Percentiles rank a stretch among this genome's conserved stretches.
Conservation (phyloP, 1,140 invertebrate species). For the Atta colombica region DNA sequence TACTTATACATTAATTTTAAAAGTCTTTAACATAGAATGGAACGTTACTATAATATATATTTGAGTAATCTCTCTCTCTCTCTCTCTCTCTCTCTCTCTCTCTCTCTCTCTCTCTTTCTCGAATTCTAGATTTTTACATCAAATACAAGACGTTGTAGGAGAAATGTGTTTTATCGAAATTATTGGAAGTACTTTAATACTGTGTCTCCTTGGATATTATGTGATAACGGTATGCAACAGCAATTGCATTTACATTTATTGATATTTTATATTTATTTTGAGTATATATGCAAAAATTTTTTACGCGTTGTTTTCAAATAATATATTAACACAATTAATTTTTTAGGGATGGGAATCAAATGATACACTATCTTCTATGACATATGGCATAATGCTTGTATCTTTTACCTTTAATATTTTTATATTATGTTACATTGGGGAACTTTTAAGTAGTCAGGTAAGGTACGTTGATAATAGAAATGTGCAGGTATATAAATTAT, state of each 20-base stretch:
- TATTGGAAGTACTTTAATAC: slow-evolving; percentile 77
- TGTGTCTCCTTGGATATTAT: slow-evolving; percentile 79
- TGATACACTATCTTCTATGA: slow-evolving; percentile 22
- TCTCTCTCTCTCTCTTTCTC: too few species aligned
- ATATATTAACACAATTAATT: background rate
- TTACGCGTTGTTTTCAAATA: too few species aligned
- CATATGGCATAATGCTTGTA: slow-evolving; percentile 61
- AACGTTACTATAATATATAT: background rate
- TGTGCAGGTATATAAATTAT: background rate
- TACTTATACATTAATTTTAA: background rate
- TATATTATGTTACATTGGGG: slow-evolving; percentile 77
- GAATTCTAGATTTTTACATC: slow-evolving; percentile 51
- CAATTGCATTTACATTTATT: background rate
- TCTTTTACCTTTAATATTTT: slow-evolving; percentile 75
- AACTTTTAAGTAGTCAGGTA: slow-evolving; percentile 73
- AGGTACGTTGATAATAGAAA: background rate
- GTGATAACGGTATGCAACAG: slow-evolving; percentile 72
- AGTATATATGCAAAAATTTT: slow-evolving; percentile 35
- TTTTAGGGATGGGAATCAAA: slow-evolving; percentile 62
- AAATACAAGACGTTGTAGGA: slow-evolving; percentile 61
- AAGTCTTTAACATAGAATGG: background rate
- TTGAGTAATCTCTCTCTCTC: background rate
- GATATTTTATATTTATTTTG: slow-evolving; percentile 17
- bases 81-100: too few species aligned
- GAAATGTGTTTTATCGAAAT: slow-evolving; percentile 78